Conservation (phyloP, 2,797 vertebrate species). For the Pristis pectinata region DNA sequence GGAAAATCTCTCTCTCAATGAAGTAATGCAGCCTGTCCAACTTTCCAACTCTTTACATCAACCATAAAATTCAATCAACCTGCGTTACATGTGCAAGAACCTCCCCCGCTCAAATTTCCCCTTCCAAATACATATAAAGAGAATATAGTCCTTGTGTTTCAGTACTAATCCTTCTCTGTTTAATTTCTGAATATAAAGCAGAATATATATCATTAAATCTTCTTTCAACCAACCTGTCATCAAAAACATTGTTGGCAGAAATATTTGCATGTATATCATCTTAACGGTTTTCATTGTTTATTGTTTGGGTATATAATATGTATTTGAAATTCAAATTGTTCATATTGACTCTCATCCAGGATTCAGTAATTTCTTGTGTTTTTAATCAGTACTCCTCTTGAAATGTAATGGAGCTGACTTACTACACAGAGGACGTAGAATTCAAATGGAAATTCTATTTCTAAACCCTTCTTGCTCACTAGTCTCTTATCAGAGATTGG, state of each 20-base stretch:
- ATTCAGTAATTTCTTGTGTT: slow-evolving; percentile 20
- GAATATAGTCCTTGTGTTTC: neutral
- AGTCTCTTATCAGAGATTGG: neutral
- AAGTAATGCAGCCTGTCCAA: too few relatives aligned
- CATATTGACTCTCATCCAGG: slow-evolving; percentile 10
- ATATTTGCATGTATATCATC: slow-evolving; percentile 34
- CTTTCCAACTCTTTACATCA: neutral
- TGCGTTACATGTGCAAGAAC: neutral
- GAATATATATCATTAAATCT: slow-evolving; percentile 30
- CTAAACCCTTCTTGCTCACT: neutral
- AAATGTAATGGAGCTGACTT: neutral
- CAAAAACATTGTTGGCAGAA: slow-evolving; percentile 15
- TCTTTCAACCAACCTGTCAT: slow-evolving; percentile 11
- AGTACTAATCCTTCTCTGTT: neutral
- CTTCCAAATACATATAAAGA: neutral
- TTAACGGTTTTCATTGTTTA: slow-evolving; percentile 20
- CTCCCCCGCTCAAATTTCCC: neutral
- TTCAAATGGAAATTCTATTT: neutral
- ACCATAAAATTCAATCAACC: neutral
- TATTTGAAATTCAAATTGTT: slow-evolving; percentile 31
- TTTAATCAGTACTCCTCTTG: neutral
- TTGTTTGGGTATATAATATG: slow-evolving; percentile 28
- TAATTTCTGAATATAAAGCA: slow-evolving; percentile 19
- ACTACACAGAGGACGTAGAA: neutral
- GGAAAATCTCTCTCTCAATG: neutral